Evolutionary conservation across 2,888 invertebrate genomes (phyloP).

Genomic region (Mellilla xanthometata): DNA sequence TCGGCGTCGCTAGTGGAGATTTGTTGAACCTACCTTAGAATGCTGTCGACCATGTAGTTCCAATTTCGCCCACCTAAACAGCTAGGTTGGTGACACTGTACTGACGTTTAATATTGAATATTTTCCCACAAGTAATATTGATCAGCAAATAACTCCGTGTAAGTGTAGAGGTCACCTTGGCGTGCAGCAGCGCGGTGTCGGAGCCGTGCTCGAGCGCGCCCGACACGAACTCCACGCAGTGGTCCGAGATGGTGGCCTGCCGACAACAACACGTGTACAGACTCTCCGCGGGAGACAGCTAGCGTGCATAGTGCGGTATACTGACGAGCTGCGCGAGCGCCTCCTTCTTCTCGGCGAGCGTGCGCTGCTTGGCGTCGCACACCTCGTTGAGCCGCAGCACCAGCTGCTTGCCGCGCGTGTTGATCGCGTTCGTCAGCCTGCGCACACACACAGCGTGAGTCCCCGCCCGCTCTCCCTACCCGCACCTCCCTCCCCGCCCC

Average conservation of each 20-base stretch:
- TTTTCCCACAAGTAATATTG: too few relatives aligned
- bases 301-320: neutral
- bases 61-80: too few relatives aligned
- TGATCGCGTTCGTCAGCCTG: constrained; percentile 91
- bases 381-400: constrained; percentile 91
- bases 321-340: constrained; percentile 87
- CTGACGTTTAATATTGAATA: too few relatives aligned
- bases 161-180: constrained; percentile 84
- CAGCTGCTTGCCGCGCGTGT: constrained; percentile 91
- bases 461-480: too few relatives aligned
- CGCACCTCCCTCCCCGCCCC: too few relatives aligned
- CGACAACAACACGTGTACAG: neutral
- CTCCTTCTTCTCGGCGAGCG: constrained; percentile 91
- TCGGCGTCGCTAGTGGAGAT: too few relatives aligned
- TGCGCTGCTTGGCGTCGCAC: constrained; percentile 87
- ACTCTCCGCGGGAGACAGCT: neutral
- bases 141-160: too few relatives aligned
- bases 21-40: too few relatives aligned
- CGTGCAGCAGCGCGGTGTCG: constrained; percentile 92
- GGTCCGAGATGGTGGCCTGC: constrained; percentile 90
- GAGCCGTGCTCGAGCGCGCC: constrained; percentile 89
- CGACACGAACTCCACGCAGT: constrained; percentile 93
- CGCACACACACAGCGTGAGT: neutral
- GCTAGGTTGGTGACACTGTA: too few relatives aligned
- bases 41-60: too few relatives aligned